These are phyloP conservation scores for Microcebus lehilahytsara DNA, from an alignment of 2,113 vertebrate genomes.

Conservation along the genomic window DNA sequence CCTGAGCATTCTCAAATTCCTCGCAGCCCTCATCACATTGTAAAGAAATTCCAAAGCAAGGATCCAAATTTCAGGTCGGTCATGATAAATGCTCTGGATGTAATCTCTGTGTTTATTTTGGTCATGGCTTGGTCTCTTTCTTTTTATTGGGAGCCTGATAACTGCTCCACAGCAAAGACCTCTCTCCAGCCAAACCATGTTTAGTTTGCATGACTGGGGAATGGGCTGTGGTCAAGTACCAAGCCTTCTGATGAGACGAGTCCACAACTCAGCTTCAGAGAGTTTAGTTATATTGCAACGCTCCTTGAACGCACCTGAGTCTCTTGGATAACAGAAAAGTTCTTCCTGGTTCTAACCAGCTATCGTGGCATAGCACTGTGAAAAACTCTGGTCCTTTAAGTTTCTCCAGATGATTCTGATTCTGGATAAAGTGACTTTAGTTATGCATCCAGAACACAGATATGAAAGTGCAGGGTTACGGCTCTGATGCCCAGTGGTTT, in stretches of 20 bases:
- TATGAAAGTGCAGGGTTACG: not conserved
- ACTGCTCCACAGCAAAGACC: not conserved
- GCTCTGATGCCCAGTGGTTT: not conserved
- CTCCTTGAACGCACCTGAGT: not conserved
- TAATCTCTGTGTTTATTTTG: not conserved
- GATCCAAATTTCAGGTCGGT: not conserved
- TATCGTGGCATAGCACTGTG: fast-evolving
- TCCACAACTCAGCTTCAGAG: not conserved
- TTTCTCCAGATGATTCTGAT: not conserved
- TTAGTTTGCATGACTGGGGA: not conserved
- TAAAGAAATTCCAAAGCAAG: constrained; percentile 25
- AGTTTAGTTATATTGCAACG: not conserved
- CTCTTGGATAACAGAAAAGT: not conserved
- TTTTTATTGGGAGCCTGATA: not conserved
- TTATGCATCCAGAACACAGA: not conserved
- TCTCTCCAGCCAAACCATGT: not conserved
- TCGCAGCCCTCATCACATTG: not conserved
- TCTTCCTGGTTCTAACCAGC: not conserved
- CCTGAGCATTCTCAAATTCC: not conserved
- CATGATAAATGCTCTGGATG: not conserved
- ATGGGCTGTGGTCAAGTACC: fast-evolving
- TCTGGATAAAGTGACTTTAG: not conserved
- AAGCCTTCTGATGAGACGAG: not conserved
- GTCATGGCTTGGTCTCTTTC: not conserved
- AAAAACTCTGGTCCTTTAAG: not conserved